Evolutionary conservation across 2,797 vertebrate species (phyloP).

Genomic region (Eremophila alpestris): DNA sequence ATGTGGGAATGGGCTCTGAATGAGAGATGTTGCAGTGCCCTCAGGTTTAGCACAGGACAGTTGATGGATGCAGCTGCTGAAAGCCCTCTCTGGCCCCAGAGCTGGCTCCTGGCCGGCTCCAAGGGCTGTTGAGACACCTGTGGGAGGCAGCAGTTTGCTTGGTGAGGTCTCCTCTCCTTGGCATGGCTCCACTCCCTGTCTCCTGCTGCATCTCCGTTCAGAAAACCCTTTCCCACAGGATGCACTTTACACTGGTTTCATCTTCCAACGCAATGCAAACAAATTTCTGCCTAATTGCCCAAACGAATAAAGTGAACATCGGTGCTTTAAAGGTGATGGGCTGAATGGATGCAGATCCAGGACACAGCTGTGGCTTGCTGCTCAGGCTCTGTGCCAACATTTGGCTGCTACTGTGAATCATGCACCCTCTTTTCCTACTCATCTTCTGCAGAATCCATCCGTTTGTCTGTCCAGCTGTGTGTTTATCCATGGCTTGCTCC

Average conservation of each 20-base stretch:
- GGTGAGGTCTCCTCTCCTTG: background rate
- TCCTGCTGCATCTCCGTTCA: background rate
- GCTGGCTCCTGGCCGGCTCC: background rate
- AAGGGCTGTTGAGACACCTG: background rate
- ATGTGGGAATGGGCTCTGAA: background rate
- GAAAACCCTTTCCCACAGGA: conserved; percentile 72
- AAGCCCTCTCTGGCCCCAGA: background rate
- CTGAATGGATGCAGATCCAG: conserved; percentile 84
- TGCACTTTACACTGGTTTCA: conserved; percentile 75
- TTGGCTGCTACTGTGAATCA: conserved; percentile 25
- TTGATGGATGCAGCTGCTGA: background rate
- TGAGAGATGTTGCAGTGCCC: background rate
- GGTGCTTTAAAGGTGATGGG: conserved; percentile 83
- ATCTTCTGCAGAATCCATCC: background rate
- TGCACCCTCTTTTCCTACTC: background rate
- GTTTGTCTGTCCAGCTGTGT: background rate
- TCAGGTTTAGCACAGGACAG: background rate
- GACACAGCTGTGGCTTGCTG: conserved; percentile 86
- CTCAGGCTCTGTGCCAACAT: conserved; percentile 79
- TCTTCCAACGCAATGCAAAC: conserved; percentile 85
- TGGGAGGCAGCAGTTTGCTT: background rate
- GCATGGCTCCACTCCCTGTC: background rate
- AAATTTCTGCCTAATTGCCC: conserved; percentile 93
- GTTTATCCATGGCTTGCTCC: background rate
- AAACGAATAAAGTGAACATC: conserved; percentile 87